Conservation (phyloP, 2,888 invertebrate genomes). For the Disparrhopalites patrizii region DNA sequence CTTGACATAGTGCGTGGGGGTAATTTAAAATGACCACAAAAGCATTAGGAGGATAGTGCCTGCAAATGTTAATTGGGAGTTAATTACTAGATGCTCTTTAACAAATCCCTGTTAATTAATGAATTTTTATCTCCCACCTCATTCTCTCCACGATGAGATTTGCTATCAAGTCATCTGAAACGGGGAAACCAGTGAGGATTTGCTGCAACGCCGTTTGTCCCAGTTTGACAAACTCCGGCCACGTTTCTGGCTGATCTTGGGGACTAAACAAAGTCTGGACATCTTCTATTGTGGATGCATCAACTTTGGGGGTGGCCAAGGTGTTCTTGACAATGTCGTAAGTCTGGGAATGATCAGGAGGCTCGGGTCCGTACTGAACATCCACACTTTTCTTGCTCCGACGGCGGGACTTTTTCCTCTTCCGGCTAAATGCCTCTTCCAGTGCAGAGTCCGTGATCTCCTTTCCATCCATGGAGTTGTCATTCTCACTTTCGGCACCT, state of each 20-base stretch:
- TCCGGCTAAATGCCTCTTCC: not conserved
- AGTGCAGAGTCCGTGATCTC: not conserved
- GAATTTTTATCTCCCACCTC: not conserved
- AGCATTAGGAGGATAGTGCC: slow-evolving; percentile 9
- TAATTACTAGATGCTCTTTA: not conserved
- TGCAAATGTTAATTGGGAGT: not conserved
- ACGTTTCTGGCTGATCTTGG: slow-evolving; percentile 8
- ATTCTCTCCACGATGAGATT: slow-evolving; percentile 16
- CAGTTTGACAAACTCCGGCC: slow-evolving; percentile 20
- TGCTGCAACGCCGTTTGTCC: slow-evolving; percentile 10
- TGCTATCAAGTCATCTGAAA: not conserved
- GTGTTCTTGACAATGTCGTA: not conserved
- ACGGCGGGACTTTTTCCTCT: not conserved
- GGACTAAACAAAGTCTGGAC: slow-evolving; percentile 14
- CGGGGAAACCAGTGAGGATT: not conserved
- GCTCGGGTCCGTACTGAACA: not conserved
- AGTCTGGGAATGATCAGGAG: not conserved
- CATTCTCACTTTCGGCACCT: too few species aligned
- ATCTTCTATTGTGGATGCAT: slow-evolving; percentile 3
- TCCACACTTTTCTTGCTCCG: not conserved
- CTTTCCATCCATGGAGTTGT: too few species aligned
- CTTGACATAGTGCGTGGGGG: slow-evolving; percentile 15
- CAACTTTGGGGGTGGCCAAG: not conserved
- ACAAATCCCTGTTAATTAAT: not conserved
- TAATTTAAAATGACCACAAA: slow-evolving; percentile 14